A percentile compares a stretch with the other conserved stretches of the same genome.
phyloP scores from a whole-genome alignment of 2,888 invertebrate genomes.

The Mayetiola destructor region DNA sequence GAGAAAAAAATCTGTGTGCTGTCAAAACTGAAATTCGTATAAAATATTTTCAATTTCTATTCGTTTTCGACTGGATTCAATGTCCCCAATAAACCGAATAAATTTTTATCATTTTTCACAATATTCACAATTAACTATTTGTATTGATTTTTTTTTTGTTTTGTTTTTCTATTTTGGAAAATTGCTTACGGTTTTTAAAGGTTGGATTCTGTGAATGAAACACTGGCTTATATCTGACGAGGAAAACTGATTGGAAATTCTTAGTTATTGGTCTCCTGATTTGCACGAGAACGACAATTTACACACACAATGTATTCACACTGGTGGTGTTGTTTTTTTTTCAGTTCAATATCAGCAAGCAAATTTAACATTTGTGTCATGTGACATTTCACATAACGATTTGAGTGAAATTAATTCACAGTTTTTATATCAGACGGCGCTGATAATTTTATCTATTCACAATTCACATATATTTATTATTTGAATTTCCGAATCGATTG shows the following conservation, averaged over 20 bases:
- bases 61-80: neutral
- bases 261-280: slow-evolving; percentile 8
- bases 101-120: too few relatives aligned
- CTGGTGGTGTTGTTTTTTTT: slow-evolving; percentile 4
- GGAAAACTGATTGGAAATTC: slow-evolving; percentile 11
- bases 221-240: neutral
- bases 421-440: neutral
- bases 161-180: neutral
- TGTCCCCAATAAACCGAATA: neutral
- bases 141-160: too few relatives aligned
- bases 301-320: slow-evolving; percentile 11
- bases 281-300: slow-evolving; percentile 13
- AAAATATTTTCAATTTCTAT: neutral
- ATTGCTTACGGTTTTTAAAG: slow-evolving; percentile 11
- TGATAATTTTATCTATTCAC: too few relatives aligned
- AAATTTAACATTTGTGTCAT: slow-evolving; percentile 10
- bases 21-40: slow-evolving; percentile 6
- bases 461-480: too few relatives aligned
- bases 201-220: slow-evolving; percentile 3
- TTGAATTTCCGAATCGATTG: too few relatives aligned
- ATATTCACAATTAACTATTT: too few relatives aligned
- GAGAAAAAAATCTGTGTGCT: slow-evolving; percentile 1
- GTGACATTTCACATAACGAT: slow-evolving; percentile 4
- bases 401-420: neutral
- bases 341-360: neutral